A percentile compares a stretch with the other conserved stretches of the same genome.
phyloP scores from a whole-genome alignment of 2,113 vertebrate species.

The Garra rufa region DNA sequence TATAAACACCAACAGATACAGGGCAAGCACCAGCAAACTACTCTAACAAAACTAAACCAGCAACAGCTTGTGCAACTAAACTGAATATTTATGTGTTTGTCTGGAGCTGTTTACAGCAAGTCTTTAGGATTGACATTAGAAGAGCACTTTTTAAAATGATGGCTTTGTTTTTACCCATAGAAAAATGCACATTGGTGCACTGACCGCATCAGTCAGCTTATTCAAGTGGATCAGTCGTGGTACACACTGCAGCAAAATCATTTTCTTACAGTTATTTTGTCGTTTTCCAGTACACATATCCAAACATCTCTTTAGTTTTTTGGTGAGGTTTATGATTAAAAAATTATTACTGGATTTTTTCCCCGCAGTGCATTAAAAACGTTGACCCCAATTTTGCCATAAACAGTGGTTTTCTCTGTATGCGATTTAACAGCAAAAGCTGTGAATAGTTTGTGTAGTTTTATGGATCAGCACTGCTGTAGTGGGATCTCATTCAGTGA shows the following conservation, averaged over 20 bases:
- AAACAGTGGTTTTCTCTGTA: neutral
- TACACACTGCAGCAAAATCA: neutral
- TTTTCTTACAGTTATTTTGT: neutral
- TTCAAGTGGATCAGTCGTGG: neutral
- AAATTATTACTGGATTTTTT: neutral
- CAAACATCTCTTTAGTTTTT: neutral
- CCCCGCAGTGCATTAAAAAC: neutral
- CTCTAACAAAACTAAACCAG: slow-evolving; percentile 24
- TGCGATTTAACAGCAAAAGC: neutral
- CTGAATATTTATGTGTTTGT: neutral
- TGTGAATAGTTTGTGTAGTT: slow-evolving; percentile 21
- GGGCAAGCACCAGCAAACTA: slow-evolving; percentile 41
- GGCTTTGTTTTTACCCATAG: slow-evolving; percentile 13
- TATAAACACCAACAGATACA: slow-evolving; percentile 19
- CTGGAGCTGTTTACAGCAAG: neutral
- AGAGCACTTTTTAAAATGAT: slow-evolving; percentile 31
- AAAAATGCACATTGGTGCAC: slow-evolving; percentile 15
- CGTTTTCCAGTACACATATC: neutral
- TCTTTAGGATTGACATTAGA: neutral
- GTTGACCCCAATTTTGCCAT: neutral
- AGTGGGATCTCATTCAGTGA: neutral
- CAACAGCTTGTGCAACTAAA: slow-evolving; percentile 33
- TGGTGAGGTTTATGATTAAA: neutral
- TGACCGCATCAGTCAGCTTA: neutral
- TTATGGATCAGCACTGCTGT: neutral